Conservation (phyloP, 2,888 invertebrate genomes). For the Brachypterus glaber region DNA sequence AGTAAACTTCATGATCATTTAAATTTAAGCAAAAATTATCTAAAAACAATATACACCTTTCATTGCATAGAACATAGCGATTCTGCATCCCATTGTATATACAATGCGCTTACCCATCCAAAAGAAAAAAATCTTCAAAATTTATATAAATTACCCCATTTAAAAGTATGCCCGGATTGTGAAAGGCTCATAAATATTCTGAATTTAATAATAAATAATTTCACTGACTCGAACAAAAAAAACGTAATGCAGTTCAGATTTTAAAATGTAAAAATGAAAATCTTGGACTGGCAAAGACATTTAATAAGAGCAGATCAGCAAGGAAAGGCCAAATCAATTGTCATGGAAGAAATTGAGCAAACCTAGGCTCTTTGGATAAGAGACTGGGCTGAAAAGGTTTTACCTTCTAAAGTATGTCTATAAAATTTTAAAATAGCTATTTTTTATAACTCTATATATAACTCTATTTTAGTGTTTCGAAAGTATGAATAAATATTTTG, state of each 20-base stretch:
- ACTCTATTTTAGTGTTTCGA: neutral
- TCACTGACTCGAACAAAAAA: neutral
- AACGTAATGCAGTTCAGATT: neutral
- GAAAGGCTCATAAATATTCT: neutral
- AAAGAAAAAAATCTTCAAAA: neutral
- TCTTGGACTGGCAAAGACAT: neutral
- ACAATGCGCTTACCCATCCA: neutral
- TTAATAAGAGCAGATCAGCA: too few relatives aligned
- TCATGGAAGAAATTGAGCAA: neutral
- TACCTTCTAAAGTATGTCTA: neutral
- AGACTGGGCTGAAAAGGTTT: neutral
- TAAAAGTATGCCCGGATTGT: neutral
- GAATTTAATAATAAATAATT: neutral
- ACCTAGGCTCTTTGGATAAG: neutral
- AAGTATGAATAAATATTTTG: neutral
- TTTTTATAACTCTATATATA: neutral
- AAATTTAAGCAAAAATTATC: neutral
- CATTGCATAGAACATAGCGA: neutral
- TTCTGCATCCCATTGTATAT: neutral
- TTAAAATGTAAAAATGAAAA: neutral
- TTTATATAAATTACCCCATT: neutral
- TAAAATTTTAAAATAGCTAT: neutral
- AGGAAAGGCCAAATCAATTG: neutral
- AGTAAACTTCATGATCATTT: too few relatives aligned
- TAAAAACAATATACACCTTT: neutral